Percentiles rank a stretch among this genome's conserved stretches.
These are phyloP conservation scores for Euschistus heros DNA, from an alignment of 1,140 invertebrate species.

Conservation along the genomic window DNA sequence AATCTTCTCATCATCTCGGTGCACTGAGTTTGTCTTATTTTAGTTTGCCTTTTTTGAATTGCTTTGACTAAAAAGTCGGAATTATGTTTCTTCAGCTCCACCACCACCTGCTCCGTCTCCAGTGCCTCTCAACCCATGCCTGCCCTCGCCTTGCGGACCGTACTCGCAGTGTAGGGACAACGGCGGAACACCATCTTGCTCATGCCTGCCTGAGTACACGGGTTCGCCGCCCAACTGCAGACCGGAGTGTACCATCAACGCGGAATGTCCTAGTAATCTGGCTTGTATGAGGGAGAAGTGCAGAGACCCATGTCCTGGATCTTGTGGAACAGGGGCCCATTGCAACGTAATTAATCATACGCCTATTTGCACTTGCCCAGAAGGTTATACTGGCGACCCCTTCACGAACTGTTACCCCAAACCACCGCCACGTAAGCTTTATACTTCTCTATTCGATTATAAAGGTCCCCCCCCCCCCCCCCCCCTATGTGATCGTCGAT, in stretches of 20 bases:
- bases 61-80: too few relatives aligned
- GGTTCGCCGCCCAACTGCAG: conserved; percentile 43
- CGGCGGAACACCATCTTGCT: conserved; percentile 44
- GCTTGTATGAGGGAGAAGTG: conserved; percentile 48
- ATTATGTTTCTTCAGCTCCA: conserved; percentile 19
- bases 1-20: too few relatives aligned
- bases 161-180: conserved; percentile 44
- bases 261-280: conserved; percentile 41
- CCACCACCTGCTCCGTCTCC: conserved; percentile 1
- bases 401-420: conserved; percentile 47
- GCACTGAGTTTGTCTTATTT: too few relatives aligned
- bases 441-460: conserved; percentile 53
- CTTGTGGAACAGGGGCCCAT: conserved; percentile 61
- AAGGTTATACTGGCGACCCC: conserved; percentile 57
- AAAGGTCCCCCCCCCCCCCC: conserved; percentile 54
- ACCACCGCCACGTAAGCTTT: conserved; percentile 25
- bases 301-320: conserved; percentile 49
- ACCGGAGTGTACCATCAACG: conserved; percentile 45
- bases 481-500: background rate
- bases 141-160: conserved; percentile 44
- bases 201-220: conserved; percentile 42
- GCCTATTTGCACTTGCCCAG: conserved; percentile 56
- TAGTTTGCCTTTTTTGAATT: too few relatives aligned
- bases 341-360: conserved; percentile 63
- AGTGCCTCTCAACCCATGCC: conserved; percentile 33